These are phyloP conservation scores for Eulemur macaco DNA, from an alignment of 2,113 vertebrate genomes.

Conservation along the genomic window DNA sequence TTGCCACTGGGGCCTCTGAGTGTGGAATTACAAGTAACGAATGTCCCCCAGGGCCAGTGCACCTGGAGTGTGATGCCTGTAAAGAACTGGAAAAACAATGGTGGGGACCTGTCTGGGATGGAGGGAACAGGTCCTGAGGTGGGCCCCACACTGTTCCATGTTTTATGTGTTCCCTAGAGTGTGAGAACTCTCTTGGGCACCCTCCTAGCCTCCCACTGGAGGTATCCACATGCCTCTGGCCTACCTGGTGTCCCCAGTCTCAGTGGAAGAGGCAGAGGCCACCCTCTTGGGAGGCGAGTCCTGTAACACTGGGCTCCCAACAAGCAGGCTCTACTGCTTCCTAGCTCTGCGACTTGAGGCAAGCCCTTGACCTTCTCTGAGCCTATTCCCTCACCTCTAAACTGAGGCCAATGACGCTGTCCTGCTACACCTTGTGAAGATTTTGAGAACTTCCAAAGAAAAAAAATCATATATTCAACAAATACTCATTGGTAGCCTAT, in stretches of 20 bases:
- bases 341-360: not conserved
- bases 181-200: not conserved
- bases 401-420: not conserved
- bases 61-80: not conserved
- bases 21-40: constrained; percentile 28
- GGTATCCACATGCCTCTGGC: not conserved
- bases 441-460: constrained; percentile 23
- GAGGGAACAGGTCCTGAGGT: not conserved
- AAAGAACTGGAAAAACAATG: constrained; percentile 20
- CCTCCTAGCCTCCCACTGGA: not conserved
- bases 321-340: not conserved
- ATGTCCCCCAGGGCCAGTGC: not conserved
- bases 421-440: not conserved
- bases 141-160: not conserved
- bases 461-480: not conserved
- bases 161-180: not conserved
- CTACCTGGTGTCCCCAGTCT: not conserved
- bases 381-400: not conserved
- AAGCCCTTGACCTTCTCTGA: not conserved
- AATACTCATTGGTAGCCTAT: not conserved
- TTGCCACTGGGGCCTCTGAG: constrained; percentile 7
- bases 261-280: not conserved
- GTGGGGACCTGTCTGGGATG: not conserved
- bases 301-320: not conserved
- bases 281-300: not conserved